Evolutionary conservation across 2,888 invertebrate genomes (phyloP).

Genomic region (Stramonita haemastoma): DNA sequence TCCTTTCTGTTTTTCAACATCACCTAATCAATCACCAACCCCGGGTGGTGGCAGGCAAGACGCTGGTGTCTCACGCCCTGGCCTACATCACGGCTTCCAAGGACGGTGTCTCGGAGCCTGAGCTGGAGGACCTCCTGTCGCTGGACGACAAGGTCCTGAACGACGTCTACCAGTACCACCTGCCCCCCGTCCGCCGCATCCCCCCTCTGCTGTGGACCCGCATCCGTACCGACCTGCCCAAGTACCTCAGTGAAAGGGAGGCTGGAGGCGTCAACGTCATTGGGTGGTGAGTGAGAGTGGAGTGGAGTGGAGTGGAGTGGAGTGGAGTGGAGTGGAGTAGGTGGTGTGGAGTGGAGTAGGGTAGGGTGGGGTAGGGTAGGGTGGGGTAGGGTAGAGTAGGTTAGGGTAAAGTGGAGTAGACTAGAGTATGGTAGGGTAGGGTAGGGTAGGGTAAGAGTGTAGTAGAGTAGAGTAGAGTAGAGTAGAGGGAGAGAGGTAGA

Average conservation of each 20-base stretch:
- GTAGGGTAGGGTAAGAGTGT: too few species aligned
- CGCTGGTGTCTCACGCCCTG: constrained; percentile 76
- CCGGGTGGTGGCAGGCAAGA: constrained; percentile 53
- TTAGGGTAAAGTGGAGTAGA: too few species aligned
- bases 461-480: too few species aligned
- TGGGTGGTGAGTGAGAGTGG: constrained; percentile 84
- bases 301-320: too few species aligned
- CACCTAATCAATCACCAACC: too few species aligned
- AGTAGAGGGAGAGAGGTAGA: too few species aligned
- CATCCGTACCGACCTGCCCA: constrained; percentile 96
- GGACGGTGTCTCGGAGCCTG: constrained; percentile 93
- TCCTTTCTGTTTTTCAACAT: too few species aligned
- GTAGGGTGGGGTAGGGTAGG: too few species aligned
- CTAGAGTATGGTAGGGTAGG: too few species aligned
- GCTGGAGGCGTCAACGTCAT: constrained; percentile 98
- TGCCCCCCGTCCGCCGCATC: constrained; percentile 96
- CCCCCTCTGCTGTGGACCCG: constrained; percentile 97
- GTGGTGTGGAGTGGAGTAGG: too few species aligned
- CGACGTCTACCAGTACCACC: constrained; percentile 98
- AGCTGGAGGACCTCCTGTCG: constrained; percentile 94
- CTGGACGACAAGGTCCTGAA: constrained; percentile 94
- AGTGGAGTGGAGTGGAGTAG: too few species aligned
- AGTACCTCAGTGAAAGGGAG: constrained; percentile 95
- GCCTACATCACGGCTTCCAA: constrained; percentile 98
- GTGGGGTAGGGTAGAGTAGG: too few species aligned